Evolutionary conservation across 2,888 invertebrate genomes (phyloP), one percentile per base, ranked within the genome.

Genomic region (Archaeoteleia sp.): DNA sequence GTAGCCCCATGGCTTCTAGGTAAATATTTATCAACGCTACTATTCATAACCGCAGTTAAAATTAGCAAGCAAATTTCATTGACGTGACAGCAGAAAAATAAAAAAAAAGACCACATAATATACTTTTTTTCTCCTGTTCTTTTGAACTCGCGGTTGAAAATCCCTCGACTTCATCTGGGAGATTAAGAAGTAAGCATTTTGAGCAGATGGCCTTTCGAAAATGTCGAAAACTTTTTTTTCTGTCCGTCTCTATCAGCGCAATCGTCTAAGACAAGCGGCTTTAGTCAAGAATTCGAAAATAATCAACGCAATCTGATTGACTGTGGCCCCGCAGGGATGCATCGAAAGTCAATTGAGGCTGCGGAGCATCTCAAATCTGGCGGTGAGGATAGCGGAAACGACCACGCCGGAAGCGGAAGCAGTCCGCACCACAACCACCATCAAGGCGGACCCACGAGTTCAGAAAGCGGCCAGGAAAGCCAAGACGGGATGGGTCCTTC

Each of bases 1-100:
- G 98, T 98, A 75, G 98, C 99, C 70, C 98, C 98, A 60, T 99
- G 99, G 98, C 91, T 99, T 85, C 92, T 99, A 88, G 98, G 98
- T 98, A 91, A 91, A 88, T 80, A 70, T 27, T 32, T 43, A 48
- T 39, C 8, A 20, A 37, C 29, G 34, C 27, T 27, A 29, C 27
- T 25, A 30, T 48, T 17, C 20, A 37, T 8, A 51, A 39, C 17
- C 32, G 32, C 12, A 46, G 20, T 35, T 10, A 17, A 20, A 10
- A 17, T 10, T 10, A 23, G 23, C 29, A 9, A 15, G 1, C 10
- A 0, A 34, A 57, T 60, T 61, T 61, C 49, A 49, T 55, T 57
- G 67, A 67, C 57, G 62, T 51, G 57, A 62, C 62, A 67, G 62
- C 60, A 67, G 57, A 61, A 55, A 12, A 32, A 40, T 8, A 7